Percentiles rank a stretch among this genome's conserved stretches.
These are phyloP conservation scores for Volucella zonaria DNA, from an alignment of 2,888 invertebrate species.

Conservation along the genomic window DNA sequence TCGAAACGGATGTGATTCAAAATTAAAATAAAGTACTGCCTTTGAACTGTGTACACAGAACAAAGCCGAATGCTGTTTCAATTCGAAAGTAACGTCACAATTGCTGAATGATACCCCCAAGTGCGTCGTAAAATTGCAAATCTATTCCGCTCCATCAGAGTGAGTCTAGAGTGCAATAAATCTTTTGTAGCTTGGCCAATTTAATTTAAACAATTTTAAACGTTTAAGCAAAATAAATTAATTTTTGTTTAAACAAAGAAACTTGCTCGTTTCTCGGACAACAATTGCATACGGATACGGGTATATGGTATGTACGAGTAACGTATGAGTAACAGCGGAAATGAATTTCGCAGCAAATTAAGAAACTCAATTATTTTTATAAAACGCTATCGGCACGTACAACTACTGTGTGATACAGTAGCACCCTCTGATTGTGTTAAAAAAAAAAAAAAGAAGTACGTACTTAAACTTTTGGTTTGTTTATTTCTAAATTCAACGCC, in stretches of 20 bases:
- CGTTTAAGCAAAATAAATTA: constrained; percentile 24
- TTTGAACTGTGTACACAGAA: neutral
- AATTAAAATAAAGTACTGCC: neutral
- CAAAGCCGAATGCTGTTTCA: neutral
- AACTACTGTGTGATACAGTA: constrained; percentile 20
- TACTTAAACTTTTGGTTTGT: neutral
- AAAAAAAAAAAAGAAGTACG: constrained; percentile 16
- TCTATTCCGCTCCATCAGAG: constrained; percentile 1
- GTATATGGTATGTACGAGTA: neutral
- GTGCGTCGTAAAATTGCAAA: constrained; percentile 32
- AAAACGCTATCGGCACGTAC: constrained; percentile 38
- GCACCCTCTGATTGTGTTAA: neutral
- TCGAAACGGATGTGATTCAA: constrained; percentile 8
- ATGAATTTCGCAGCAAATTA: constrained; percentile 23
- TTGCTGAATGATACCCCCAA: neutral
- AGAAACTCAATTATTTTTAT: constrained; percentile 12
- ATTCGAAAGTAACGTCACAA: neutral
- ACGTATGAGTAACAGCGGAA: constrained; percentile 25
- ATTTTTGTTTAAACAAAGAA: constrained; percentile 39
- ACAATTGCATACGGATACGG: constrained; percentile 5
- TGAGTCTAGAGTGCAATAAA: constrained; percentile 13
- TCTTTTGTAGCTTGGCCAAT: neutral
- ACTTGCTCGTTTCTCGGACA: neutral
- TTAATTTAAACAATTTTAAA: constrained; percentile 35
- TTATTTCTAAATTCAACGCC: neutral